phyloP scores from a whole-genome alignment of 2,888 invertebrate genomes.

The Eucriotettix oculatus region DNA sequence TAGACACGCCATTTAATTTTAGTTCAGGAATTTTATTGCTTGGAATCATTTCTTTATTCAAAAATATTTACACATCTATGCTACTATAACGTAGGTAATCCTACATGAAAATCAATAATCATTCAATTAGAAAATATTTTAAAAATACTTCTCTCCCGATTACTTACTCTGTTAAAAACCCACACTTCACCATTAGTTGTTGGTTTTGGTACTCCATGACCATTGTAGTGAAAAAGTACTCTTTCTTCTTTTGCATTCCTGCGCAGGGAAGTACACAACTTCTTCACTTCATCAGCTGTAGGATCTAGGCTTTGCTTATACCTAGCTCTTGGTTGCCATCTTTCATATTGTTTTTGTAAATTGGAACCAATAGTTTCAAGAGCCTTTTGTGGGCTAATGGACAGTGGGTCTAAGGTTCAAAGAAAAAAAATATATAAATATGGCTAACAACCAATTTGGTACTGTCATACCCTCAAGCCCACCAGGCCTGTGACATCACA shows the following conservation, averaged over 20 bases:
- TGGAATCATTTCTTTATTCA: no score
- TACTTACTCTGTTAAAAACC: constrained; percentile 87
- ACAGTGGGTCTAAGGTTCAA: constrained; percentile 53
- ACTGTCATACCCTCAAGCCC: no score
- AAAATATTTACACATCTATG: no score
- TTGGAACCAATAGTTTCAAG: constrained; percentile 80
- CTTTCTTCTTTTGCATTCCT: constrained; percentile 96
- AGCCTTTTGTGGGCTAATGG: constrained; percentile 79
- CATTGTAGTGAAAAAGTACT: constrained; percentile 97
- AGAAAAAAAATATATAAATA: neutral
- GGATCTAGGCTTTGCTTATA: constrained; percentile 97
- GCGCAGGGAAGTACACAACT: constrained; percentile 82
- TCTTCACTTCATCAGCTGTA: constrained; percentile 94
- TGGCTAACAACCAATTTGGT: no score
- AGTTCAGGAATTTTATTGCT: neutral
- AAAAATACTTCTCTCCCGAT: neutral
- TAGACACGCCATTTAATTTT: no score
- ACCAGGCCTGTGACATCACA: no score
- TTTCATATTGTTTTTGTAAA: constrained; percentile 91
- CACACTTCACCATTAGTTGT: constrained; percentile 97
- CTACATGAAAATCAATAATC: no score
- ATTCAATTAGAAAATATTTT: no score
- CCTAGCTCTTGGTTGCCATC: constrained; percentile 95
- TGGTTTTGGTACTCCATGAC: constrained; percentile 96
- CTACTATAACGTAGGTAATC: no score